These are phyloP conservation scores for Parasteatoda tepidariorum DNA, from an alignment of 1,140 invertebrate genomes.

Conservation along the genomic window DNA sequence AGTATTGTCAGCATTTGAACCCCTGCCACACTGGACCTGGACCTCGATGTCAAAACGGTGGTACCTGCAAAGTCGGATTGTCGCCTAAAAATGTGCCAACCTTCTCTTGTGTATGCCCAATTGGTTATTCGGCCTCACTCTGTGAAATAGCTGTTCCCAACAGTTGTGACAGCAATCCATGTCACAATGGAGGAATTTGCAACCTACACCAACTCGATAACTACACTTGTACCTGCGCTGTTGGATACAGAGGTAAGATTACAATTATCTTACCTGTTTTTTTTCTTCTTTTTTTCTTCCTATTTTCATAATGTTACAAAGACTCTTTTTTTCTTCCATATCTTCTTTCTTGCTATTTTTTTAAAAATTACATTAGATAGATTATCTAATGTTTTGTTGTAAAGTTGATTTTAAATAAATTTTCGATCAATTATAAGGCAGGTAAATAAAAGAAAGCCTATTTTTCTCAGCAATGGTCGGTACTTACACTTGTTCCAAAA, in stretches of 20 bases:
- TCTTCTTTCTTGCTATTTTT: too few relatives aligned
- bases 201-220: slow-evolving; percentile 78
- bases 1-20: slow-evolving; percentile 93
- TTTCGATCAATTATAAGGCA: too few relatives aligned
- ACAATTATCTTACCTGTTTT: neutral
- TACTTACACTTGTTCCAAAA: too few relatives aligned
- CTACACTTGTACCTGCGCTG: slow-evolving; percentile 85
- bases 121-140: slow-evolving; percentile 90
- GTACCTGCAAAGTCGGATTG: slow-evolving; percentile 84
- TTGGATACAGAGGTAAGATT: slow-evolving; percentile 67
- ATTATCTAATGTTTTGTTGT: too few relatives aligned
- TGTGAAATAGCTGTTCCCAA: slow-evolving; percentile 92
- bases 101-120: slow-evolving; percentile 87
- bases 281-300: too few relatives aligned
- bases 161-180: slow-evolving; percentile 89
- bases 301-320: too few relatives aligned
- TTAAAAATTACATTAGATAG: too few relatives aligned
- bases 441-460: too few relatives aligned
- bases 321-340: too few relatives aligned
- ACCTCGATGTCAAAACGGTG: slow-evolving; percentile 83
- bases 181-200: slow-evolving; percentile 87
- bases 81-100: slow-evolving; percentile 76
- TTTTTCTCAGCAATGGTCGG: too few relatives aligned
- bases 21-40: slow-evolving; percentile 76
- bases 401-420: too few relatives aligned